Conservation (phyloP, 2,113 vertebrate genomes). For the Scolopax mira region DNA sequence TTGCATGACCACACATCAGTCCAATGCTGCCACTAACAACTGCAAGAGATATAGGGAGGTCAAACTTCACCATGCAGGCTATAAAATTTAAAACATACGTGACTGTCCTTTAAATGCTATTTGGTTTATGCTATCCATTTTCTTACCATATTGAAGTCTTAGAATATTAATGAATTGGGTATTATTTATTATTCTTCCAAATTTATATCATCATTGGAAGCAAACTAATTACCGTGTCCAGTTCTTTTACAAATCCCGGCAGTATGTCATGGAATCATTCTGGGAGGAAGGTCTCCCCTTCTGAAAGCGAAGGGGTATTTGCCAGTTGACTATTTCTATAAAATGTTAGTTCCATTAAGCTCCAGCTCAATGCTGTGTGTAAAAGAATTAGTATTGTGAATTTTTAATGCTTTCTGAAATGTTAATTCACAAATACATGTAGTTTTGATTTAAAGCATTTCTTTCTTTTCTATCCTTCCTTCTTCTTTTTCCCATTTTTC, state of each 20-base stretch:
- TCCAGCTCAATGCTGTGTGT: background rate
- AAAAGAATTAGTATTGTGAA: background rate
- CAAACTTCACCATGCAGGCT: background rate
- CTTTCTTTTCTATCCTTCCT: background rate
- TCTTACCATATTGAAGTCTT: background rate
- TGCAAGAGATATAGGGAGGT: background rate
- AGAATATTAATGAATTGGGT: background rate
- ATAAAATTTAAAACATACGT: background rate
- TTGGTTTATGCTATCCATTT: background rate
- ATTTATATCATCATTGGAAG: background rate
- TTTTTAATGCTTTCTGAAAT: slow-evolving; percentile 14
- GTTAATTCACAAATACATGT: background rate
- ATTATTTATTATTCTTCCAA: background rate
- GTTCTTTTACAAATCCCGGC: background rate
- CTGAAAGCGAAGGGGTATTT: background rate
- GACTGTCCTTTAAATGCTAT: background rate
- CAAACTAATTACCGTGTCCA: background rate
- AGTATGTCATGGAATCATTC: background rate
- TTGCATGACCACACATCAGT: background rate
- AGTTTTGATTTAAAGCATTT: background rate
- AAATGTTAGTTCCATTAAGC: background rate
- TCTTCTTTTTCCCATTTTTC: background rate
- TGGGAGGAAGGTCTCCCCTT: background rate
- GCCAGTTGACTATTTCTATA: background rate
- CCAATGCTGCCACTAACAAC: background rate